Evolutionary conservation across 2,888 invertebrate species (phyloP).

Genomic region (Dolomedes plantarius): DNA sequence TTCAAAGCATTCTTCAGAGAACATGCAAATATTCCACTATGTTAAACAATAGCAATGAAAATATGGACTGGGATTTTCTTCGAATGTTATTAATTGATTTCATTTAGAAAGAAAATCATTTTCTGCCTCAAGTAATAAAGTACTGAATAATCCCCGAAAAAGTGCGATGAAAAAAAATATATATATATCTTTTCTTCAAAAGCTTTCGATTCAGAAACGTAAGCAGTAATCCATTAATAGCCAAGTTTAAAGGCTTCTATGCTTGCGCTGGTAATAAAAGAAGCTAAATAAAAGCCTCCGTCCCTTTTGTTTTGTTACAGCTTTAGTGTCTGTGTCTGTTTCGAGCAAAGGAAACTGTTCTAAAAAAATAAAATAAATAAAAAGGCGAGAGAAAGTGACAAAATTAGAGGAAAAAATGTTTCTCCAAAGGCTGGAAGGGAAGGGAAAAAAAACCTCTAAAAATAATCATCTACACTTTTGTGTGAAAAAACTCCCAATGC

Average conservation of each 20-base stretch:
- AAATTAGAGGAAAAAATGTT: constrained; percentile 23
- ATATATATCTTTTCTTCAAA: not conserved
- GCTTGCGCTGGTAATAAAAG: not conserved
- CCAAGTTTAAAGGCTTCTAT: not conserved
- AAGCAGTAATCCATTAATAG: not conserved
- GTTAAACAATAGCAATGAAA: no score
- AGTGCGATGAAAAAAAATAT: not conserved
- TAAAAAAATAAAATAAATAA: no score
- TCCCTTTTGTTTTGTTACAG: constrained; percentile 3
- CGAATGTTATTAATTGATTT: not conserved
- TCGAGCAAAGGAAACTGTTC: constrained; percentile 24
- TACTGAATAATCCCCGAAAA: not conserved
- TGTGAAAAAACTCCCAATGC: constrained; percentile 40
- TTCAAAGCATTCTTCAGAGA: no score
- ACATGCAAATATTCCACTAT: no score
- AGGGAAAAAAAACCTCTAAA: constrained; percentile 20
- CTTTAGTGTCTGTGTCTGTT: not conserved
- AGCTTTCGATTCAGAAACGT: not conserved
- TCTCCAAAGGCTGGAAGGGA: not conserved
- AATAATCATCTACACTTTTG: constrained; percentile 39
- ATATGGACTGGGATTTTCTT: no score
- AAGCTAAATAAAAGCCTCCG: not conserved
- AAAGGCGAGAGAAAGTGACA: not conserved
- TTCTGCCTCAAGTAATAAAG: not conserved
- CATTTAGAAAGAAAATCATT: not conserved